Conservation (phyloP, 2,797 vertebrate species). For the Coranthus polyacanthus region DNA sequence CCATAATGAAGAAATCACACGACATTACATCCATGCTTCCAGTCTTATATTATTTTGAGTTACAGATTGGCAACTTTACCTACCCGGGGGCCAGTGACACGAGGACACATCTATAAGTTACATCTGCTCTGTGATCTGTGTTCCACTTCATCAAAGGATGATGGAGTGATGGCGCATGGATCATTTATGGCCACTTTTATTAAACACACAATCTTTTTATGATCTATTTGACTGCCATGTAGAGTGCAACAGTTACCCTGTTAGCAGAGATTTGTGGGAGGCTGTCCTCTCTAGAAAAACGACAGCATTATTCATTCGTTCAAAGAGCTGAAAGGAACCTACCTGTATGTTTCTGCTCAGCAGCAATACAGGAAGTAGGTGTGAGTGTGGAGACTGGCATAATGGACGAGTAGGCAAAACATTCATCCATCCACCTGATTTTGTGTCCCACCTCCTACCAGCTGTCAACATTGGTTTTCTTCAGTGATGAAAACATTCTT, state of each 20-base stretch:
- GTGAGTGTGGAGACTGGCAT: background rate
- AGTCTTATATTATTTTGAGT: conserved; percentile 23
- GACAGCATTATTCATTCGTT: background rate
- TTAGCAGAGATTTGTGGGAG: conserved; percentile 22
- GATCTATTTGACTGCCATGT: conserved; percentile 34
- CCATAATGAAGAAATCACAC: conserved; percentile 36
- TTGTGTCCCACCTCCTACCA: background rate
- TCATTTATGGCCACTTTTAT: conserved; percentile 51
- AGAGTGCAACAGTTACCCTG: conserved; percentile 15
- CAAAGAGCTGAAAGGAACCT: conserved; percentile 13
- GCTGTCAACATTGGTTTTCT: background rate
- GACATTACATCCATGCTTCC: conserved; percentile 26
- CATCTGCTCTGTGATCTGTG: conserved; percentile 47
- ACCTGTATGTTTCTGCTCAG: conserved; percentile 20
- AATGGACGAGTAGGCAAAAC: conserved; percentile 5
- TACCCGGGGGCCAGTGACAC: conserved; percentile 28
- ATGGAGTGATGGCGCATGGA: conserved; percentile 44
- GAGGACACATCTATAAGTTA: conserved; percentile 40
- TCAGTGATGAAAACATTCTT: background rate
- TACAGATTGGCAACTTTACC: conserved; percentile 24
- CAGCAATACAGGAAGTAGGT: background rate
- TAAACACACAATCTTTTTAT: conserved; percentile 42
- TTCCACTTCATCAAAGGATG: conserved; percentile 53
- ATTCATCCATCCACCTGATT: background rate
- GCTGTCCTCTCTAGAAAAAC: conserved; percentile 7